Conservation (phyloP, 2,113 vertebrate species). For the Semnopithecus entellus region DNA sequence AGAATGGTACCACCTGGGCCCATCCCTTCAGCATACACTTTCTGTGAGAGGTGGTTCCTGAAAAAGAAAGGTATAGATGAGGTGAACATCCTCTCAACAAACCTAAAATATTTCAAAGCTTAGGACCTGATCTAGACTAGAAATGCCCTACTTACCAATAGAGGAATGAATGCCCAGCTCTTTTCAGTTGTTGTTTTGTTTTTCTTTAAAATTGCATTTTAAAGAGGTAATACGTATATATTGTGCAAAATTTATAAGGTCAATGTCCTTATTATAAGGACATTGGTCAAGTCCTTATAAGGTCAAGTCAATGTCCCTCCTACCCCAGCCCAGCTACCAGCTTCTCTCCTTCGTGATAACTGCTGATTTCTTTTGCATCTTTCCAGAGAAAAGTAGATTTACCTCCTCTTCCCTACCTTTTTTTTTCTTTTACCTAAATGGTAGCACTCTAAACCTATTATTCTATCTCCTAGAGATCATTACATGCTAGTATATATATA, state of each 20-base stretch:
- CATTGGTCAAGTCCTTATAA: too few species aligned
- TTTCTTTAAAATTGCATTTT: background rate
- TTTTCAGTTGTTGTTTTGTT: background rate
- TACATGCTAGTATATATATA: fast-evolving
- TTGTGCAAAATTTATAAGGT: background rate
- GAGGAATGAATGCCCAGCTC: background rate
- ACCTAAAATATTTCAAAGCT: background rate
- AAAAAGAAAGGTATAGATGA: background rate
- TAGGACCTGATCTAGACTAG: background rate
- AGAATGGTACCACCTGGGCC: too few species aligned
- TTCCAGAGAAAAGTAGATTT: background rate
- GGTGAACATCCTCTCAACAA: background rate
- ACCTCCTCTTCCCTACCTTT: background rate
- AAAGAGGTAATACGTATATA: background rate
- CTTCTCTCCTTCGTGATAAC: background rate
- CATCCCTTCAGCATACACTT: fast-evolving
- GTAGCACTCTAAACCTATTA: background rate
- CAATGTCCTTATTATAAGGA: too few species aligned
- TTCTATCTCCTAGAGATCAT: background rate
- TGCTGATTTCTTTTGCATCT: background rate
- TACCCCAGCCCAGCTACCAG: background rate
- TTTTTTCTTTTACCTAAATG: background rate
- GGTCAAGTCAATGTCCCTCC: background rate
- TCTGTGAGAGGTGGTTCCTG: background rate
- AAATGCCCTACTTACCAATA: background rate